Base-by-base conservation (phyloP, 2,888 invertebrate species). In the Pycnomerus fuliginosus region DNA sequence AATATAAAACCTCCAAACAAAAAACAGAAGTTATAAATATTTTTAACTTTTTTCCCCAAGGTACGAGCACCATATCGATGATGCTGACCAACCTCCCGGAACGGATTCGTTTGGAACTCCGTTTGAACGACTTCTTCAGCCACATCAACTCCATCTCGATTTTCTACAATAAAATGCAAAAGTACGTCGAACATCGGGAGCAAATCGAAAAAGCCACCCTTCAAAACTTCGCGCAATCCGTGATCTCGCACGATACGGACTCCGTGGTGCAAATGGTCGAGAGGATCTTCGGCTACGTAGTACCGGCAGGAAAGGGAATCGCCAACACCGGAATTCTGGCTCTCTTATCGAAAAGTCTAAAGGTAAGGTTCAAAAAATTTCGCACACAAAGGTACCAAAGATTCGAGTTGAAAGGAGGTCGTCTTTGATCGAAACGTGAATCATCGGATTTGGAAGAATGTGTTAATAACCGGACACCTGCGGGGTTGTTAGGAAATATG, bases 211-310 rank as follows among this genome's bases (percentile, higher is more conserved):
- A 73, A 50, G 74, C 74, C 44, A 90, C 90, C 3, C 62, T 89
- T 51, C 75, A 84, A 61, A 79, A 82, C 60, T 89, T 88, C 62
- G 86, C 88, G 0, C 75, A 74, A 52, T 80, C 79, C 71, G 82
- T 83, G 25, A 82, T 87, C 1, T 82, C 86, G 0, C 84, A 84
- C 55, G 80, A 80, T 56, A 72, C 80, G 0, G 74, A 78, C 28
- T 84, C 85, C 2, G 72, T 88, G 38, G 78, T 80, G 16, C 80
- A 80, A 47, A 62, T 85, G 14, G 67, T 89, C 56, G 83, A 85
- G 61, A 74, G 80, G 4, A 76, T 88, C 22, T 84, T 87, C 65
- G 71, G 78, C 3, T 73, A 82, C 13, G 71, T 86, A 2, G 78
- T 77, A 16, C 79, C 82, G 12, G 64, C 77, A 7, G 76, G 77